A percentile compares a stretch with the other conserved stretches of the same genome.
Evolutionary conservation across 2,888 invertebrate species (phyloP).

Genomic region (Sisyra terminalis): DNA sequence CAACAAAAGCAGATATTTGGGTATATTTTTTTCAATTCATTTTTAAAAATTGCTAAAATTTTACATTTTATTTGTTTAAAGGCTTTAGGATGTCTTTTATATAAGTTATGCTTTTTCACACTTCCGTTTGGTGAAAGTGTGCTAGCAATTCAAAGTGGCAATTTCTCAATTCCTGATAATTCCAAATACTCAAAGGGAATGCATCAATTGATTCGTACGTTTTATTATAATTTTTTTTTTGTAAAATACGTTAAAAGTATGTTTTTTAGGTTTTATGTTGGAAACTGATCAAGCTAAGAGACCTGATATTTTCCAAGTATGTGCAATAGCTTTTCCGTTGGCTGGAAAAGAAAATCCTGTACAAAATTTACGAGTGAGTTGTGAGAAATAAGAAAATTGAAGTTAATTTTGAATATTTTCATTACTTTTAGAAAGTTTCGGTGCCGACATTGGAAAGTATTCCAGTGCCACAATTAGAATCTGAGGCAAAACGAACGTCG

Average conservation of each 20-base stretch:
- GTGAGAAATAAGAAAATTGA: not conserved
- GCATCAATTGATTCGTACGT: conserved; percentile 56
- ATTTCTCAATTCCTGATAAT: conserved; percentile 69
- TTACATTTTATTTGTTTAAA: conserved; percentile 17
- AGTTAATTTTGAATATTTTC: not conserved
- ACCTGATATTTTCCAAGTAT: conserved; percentile 78
- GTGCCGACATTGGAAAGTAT: conserved; percentile 46
- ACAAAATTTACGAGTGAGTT: conserved; percentile 58
- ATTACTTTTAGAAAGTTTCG: conserved; percentile 41
- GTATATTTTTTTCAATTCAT: too few species aligned
- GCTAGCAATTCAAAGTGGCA: conserved; percentile 81
- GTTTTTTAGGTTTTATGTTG: conserved; percentile 53
- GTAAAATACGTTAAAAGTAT: conserved; percentile 1
- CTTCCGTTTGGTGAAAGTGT: conserved; percentile 85
- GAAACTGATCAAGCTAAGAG: conserved; percentile 66
- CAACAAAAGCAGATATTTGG: conserved; percentile 82
- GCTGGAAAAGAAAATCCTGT: conserved; percentile 59
- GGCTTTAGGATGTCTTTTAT: conserved; percentile 77
- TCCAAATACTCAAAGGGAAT: conserved; percentile 54
- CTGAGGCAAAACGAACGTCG: conserved; percentile 44
- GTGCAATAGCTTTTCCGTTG: conserved; percentile 53
- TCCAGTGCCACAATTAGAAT: conserved; percentile 47
- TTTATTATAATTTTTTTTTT: not conserved
- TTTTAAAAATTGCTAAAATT: not conserved
- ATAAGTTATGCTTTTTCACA: conserved; percentile 77